Evolutionary conservation across 2,888 invertebrate genomes (phyloP).

Genomic region (Drosophila demipolita): DNA sequence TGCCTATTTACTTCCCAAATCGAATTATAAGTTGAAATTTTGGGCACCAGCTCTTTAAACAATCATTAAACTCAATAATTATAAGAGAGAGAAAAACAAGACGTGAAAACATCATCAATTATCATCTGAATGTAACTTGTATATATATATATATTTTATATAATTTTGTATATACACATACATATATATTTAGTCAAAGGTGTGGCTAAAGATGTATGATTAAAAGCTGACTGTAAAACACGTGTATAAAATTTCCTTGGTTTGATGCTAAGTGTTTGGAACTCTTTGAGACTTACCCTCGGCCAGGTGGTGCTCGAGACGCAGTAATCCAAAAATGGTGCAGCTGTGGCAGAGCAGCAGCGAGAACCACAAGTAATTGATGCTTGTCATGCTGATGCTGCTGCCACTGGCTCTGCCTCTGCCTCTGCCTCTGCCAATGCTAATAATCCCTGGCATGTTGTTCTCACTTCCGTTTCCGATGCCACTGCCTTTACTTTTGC

Average conservation of each 20-base stretch:
- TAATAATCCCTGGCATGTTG: slow-evolving; percentile 35
- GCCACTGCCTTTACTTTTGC: slow-evolving; percentile 22
- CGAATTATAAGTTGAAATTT: neutral
- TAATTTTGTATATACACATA: no score
- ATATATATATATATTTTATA: neutral
- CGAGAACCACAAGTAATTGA: slow-evolving; percentile 62
- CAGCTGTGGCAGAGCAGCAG: slow-evolving; percentile 62
- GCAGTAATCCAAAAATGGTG: slow-evolving; percentile 70
- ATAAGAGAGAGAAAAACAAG: no score
- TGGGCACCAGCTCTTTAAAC: neutral
- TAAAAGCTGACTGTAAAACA: neutral
- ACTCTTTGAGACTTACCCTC: slow-evolving; percentile 54
- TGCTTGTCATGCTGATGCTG: slow-evolving; percentile 60
- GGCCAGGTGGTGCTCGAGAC: slow-evolving; percentile 37
- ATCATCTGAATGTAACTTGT: neutral
- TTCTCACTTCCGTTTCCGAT: slow-evolving; percentile 28
- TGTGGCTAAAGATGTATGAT: neutral
- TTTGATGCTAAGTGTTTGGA: no score
- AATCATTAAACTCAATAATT: neutral
- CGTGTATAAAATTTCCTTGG: neutral
- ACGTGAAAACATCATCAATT: neutral
- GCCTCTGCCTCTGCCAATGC: slow-evolving; percentile 26
- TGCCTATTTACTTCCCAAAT: neutral
- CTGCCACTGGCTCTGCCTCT: slow-evolving; percentile 20
- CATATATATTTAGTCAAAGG: neutral